Evolutionary conservation across 2,888 invertebrate genomes (phyloP).

Genomic region (Tridacna gigas): DNA sequence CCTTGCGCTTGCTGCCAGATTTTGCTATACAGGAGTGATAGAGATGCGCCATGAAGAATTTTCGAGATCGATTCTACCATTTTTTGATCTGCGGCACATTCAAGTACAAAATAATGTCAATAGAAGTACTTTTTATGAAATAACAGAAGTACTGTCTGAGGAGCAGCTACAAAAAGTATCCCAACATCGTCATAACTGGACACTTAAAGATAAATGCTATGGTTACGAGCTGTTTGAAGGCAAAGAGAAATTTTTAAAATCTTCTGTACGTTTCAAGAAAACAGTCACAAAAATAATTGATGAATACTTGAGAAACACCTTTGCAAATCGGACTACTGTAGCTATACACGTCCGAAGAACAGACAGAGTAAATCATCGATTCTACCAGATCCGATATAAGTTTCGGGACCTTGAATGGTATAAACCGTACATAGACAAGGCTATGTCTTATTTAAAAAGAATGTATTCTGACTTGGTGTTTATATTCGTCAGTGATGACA

Average conservation of each 20-base stretch:
- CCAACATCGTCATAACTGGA: not conserved
- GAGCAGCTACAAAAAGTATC: not conserved
- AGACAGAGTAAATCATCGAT: not conserved
- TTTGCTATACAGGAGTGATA: not conserved
- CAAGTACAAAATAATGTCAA: not conserved
- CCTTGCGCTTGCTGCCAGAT: not conserved
- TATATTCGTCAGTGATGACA: conserved; percentile 1
- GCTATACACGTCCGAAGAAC: not conserved
- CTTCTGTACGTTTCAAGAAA: not conserved
- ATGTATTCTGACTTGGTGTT: not conserved
- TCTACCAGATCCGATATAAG: not conserved
- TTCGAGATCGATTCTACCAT: not conserved
- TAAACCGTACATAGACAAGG: not conserved
- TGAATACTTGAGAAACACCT: not conserved
- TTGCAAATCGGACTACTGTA: not conserved
- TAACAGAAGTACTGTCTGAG: not conserved
- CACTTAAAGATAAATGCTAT: not conserved
- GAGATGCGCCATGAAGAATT: not conserved
- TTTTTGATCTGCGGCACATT: not conserved
- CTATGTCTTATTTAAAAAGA: not conserved
- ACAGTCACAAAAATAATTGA: not conserved
- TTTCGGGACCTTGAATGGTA: not conserved
- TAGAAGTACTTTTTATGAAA: not conserved
- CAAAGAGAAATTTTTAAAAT: not conserved
- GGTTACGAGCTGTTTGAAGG: not conserved